Evolutionary conservation across 2,888 invertebrate species (phyloP), one percentile per base, ranked within the genome.

Genomic region (Carcina quercana): DNA sequence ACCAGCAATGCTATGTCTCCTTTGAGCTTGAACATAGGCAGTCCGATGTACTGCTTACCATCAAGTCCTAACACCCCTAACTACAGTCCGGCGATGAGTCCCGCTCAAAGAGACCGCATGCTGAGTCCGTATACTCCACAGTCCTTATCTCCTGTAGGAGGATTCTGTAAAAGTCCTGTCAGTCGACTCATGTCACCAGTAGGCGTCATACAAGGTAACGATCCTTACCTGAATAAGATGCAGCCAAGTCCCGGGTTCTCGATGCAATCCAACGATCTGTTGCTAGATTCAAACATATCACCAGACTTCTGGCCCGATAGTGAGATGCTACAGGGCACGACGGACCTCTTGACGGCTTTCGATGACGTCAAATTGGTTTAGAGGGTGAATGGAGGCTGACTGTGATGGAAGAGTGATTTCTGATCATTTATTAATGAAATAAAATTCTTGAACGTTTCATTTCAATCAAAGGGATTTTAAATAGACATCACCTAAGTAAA

Each of bases 161-260:
- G 62, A 24, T 78, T 61, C 46, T 56, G 60, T 43, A 51, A 57
- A 34, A 75, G 74, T 35, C 71, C 74, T 0, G 57, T 55, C 0
- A 67, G 48, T 34, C 66, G 61, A 34, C 40, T 71, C 3, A 35
- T 70, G 14, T 76, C 80, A 0, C 75, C 79, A 0, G 50, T 47
- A 1, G 59, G 63, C 1, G 50, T 67, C 5, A 50, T 80, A 17
- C 66, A 78, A 26, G 67, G 70, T 5, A 64, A 65, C 42, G 83
- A 83, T 35, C 82, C 83, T 0, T 83, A 79, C 43, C 43, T 83
- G 25, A 74, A 63, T 31, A 80, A 76, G 43, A 78, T 79, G 76
- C 79, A 76, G 39, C 45, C 66, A 1, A 82, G 82, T 40, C 82
- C 82, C 2, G 55, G 52, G 3, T 70, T 65, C 40, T 40, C 59